Percentiles rank a stretch among this genome's conserved stretches.
phyloP scores from a whole-genome alignment of 2,888 invertebrate genomes.

The Orthosia gracilis region DNA sequence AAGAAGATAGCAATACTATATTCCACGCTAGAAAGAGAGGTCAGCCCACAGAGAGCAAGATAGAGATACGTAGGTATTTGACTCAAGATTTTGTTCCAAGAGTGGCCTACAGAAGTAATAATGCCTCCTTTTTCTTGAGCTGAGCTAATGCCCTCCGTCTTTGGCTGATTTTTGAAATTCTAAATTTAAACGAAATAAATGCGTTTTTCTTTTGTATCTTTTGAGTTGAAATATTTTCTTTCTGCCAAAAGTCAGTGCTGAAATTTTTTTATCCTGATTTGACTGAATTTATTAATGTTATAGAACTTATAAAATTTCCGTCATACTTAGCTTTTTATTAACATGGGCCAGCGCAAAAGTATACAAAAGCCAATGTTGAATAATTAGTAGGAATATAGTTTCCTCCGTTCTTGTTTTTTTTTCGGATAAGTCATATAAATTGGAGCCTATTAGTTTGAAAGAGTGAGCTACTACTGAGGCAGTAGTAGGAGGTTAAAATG shows the following conservation, averaged over 20 bases:
- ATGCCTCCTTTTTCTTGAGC: background rate
- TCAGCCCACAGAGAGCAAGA: too few species aligned
- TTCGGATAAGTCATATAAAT: background rate
- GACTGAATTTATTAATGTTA: background rate
- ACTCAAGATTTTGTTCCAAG: too few species aligned
- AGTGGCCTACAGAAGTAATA: background rate
- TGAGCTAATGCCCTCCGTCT: background rate
- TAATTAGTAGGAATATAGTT: background rate
- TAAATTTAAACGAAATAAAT: conserved; percentile 38
- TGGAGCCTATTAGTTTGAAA: background rate
- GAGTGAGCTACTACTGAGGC: background rate
- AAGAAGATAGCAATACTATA: background rate
- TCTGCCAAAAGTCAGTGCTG: conserved; percentile 39
- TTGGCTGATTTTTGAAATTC: conserved; percentile 23
- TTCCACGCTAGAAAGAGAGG: background rate
- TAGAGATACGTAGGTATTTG: too few species aligned
- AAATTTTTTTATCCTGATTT: conserved; percentile 6
- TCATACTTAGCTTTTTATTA: background rate
- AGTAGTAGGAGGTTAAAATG: conserved; percentile 26
- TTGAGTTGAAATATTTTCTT: background rate
- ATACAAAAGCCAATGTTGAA: background rate
- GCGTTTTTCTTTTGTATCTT: conserved; percentile 42
- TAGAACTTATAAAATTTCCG: conserved; percentile 6
- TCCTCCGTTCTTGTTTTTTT: too few species aligned
- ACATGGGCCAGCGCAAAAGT: conserved; percentile 17